Base-by-base conservation (phyloP, 2,113 vertebrate genomes). In the Apteryx mantelli region DNA sequence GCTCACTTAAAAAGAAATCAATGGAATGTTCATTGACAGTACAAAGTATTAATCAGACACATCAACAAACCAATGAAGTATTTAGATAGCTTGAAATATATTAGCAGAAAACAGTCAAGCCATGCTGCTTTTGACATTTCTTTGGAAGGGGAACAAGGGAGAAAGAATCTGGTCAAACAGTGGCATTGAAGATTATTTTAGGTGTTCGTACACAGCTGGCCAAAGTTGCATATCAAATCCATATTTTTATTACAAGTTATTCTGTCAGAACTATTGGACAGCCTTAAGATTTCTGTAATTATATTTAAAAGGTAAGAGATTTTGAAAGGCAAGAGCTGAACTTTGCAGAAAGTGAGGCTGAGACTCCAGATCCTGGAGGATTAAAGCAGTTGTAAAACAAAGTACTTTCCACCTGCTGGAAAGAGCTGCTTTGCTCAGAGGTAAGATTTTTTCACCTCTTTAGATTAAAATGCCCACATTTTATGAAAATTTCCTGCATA, bases 371-470 rank as follows among this genome's bases (percentile, higher is more conserved):
- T 22, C 1, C 2, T 0, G 30, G 14, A 55, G 4, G 61, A 34
- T 5, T 21, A 34, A 80, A 46, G 2, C 7, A 25, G 8, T 22
- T 0, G 0, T 13, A 42, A 34, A 58, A 0, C 0, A 0, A 30
- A 80, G 10, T 24, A 38, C 24, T 25, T 15, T 24, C 24, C 21
- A 64, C 21, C 36, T 15, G 21, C 63, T 38, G 61, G 28, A 17
- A 15, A 11, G n/a, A 12, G 10, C 36, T 40, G 28, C 44, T 40
- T 40, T 26, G 2, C 53, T 64, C 19, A 2, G 5, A 7, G 2
- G 0, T 2, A 15, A 40, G 4, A 1, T 10, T 11, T 8, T 9
- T 2, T 24, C 1, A 4, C 24, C 22, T 55, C 36, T 6, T 55
- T 55, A 40, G n/a, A 40, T 24, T 30, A 19, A 55, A 74, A 52